phyloP scores from a whole-genome alignment of 1,140 invertebrate species.

The Contarinia nasturtii region DNA sequence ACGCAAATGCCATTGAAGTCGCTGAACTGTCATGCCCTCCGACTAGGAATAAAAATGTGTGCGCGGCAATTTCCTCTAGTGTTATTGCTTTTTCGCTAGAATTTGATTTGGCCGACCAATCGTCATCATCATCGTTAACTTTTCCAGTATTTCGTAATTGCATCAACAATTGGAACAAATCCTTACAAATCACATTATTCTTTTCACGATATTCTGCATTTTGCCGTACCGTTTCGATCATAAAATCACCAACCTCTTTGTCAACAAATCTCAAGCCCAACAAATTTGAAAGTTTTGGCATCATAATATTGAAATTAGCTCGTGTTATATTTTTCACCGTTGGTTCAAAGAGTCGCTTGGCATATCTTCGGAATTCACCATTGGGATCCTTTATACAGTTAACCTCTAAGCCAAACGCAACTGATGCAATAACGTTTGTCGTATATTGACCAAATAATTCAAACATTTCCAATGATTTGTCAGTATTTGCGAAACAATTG shows the following conservation, averaged over 20 bases:
- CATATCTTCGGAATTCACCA: conserved; percentile 3
- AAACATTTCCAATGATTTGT: neutral
- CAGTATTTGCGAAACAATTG: neutral
- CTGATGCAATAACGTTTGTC: neutral
- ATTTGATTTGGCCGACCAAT: neutral
- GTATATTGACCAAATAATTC: neutral
- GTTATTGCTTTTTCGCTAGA: conserved; percentile 14
- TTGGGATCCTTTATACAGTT: conserved; percentile 1
- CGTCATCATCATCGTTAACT: conserved; percentile 12
- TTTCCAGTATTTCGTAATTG: conserved; percentile 24
- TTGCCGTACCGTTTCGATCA: neutral
- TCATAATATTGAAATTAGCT: conserved; percentile 7
- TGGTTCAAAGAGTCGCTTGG: conserved; percentile 6
- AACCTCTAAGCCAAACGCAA: neutral
- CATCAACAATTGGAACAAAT: conserved; percentile 29
- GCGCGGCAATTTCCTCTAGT: conserved; percentile 29
- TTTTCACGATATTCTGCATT: conserved; percentile 16
- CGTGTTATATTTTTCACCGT: neutral
- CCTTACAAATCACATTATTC: conserved; percentile 21
- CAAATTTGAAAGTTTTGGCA: conserved; percentile 13
- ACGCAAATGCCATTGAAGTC: conserved; percentile 32
- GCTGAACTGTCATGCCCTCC: conserved; percentile 56
- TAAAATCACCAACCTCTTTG: neutral
- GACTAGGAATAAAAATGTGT: conserved; percentile 41
- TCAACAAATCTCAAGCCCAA: neutral